Base-by-base conservation (phyloP, 2,888 invertebrate species). In the Hyles lineata region DNA sequence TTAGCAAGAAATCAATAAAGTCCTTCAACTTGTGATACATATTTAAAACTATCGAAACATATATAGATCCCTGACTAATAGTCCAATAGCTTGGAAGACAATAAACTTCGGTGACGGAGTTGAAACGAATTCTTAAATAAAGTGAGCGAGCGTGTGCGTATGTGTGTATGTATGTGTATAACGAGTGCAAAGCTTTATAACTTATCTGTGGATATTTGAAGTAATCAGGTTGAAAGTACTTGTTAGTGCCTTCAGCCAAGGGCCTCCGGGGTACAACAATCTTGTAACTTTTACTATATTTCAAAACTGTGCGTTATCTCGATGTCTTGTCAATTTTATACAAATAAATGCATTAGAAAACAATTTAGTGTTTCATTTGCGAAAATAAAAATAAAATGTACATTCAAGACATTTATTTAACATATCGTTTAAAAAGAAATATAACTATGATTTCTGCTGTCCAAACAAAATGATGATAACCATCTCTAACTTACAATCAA, bases 381-480 rank as follows among this genome's bases (percentile, higher is more conserved):
- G 7, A 7, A 2, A 62, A n/a, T 52, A 67, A 78, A 72, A 62
- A 43, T 71, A 72, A 70, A 61, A 61, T 61, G 62, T 74, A 81
- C 73, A 79, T 82, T 75, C 79, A 81, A 85, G 82, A 86, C 80
- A 85, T 90, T 88, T 89, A 90, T 88, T 89, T 83, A 89, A 90
- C 87, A 86, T 82, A 80, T 77, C 76, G 58, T 75, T 80, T 77
- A 76, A 80, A 76, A 78, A 79, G 74, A 78, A 76, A 74, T 78
- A 82, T 77, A 78, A 77, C 78, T 82, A 78, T 79, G 78, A 74
- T 70, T 72, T 76, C 78, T 76, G 77, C 78, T 77, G 77, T 80
- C 63, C 58, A 23, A 55, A 72, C 21, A 50, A 32, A 58, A 35
- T 55, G 61, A 8, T 29, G 52, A 55, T 43, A 72, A 63, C 17